These are phyloP conservation scores for Xestia ashworthii DNA, from an alignment of 2,888 invertebrate species.

Conservation along the genomic window DNA sequence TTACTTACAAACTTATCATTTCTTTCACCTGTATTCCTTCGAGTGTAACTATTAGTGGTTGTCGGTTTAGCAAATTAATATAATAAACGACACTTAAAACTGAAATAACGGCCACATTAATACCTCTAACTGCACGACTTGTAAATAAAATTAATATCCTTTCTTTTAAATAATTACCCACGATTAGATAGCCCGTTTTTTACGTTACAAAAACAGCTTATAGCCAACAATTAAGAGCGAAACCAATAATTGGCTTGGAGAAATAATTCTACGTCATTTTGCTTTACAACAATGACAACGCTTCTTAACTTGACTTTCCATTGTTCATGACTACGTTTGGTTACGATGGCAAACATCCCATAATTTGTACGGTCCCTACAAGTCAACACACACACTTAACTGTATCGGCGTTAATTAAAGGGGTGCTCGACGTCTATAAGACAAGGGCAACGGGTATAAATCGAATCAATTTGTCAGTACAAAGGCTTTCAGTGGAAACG, in stretches of 20 bases:
- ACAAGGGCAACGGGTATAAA: conserved; percentile 74
- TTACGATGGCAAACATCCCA: conserved; percentile 38
- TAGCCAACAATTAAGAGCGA: conserved; percentile 72
- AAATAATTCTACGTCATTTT: conserved; percentile 70
- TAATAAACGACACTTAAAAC: conserved; percentile 55
- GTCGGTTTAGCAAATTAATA: conserved; percentile 54
- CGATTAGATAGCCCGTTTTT: conserved; percentile 67
- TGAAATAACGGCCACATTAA: conserved; percentile 54
- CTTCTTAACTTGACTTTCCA: conserved; percentile 65
- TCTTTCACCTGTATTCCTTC: conserved; percentile 32
- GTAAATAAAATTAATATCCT: conserved; percentile 70
- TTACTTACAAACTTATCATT: conserved; percentile 35
- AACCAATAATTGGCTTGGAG: conserved; percentile 70
- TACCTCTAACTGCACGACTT: conserved; percentile 59
- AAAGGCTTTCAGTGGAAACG: conserved; percentile 71
- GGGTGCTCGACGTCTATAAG: conserved; percentile 55
- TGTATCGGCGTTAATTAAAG: conserved; percentile 57
- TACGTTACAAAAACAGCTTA: conserved; percentile 66
- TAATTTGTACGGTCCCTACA: conserved; percentile 39
- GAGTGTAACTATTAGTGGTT: conserved; percentile 40
- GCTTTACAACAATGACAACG: conserved; percentile 62
- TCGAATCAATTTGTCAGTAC: conserved; percentile 83
- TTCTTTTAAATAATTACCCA: conserved; percentile 69
- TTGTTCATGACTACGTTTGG: conserved; percentile 64
- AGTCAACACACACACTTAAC: conserved; percentile 52